Base-by-base conservation (phyloP, 2,888 invertebrate genomes). In the Caenorhabditis sulstoni region DNA sequence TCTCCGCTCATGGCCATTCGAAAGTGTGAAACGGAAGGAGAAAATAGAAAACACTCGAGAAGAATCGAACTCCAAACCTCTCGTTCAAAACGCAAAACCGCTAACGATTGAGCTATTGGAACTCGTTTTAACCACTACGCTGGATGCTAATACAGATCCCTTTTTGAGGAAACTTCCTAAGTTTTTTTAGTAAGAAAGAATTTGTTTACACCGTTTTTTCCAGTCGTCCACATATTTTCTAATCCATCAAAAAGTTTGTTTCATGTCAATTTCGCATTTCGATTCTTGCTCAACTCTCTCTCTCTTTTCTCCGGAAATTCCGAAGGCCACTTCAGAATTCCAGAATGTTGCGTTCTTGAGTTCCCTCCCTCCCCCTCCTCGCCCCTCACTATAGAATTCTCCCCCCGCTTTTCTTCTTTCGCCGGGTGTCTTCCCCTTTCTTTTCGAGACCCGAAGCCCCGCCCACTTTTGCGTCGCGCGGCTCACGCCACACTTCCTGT, bases 401-500 rank as follows among this genome's bases (percentile, higher is more conserved):
- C 23, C 23, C 22, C 5, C 50, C 16, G 23, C 29, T 29, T 29
- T 29, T 29, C 29, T 29, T 29, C 29, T 29, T 29, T 29, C n/a
- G n/a, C n/a, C n/a, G n/a, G n/a, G 29, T 29, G 29, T 29, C 29
- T 29, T 29, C 29, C 29, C 7, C 29, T 29, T 29, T n/a, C n/a
- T n/a, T 12, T 58, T 68, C 58, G 67, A 68, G 67, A 68, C 49
- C 37, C 59, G 3, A 23, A 22, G 20, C 70, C 53, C 70, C 70
- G 64, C 71, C 71, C 71, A 37, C 22, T 71, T 64, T 35, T 70
- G 55, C 55, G 71, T 53, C 58, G 55, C 18, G 41, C 57, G 62
- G 71, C 71, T 71, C 71, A 71, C 71, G 71, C 71, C 71, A 71
- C 71, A 71, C 57, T 71, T 71, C 71, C 71, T 71, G 71, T 70